phyloP scores from a whole-genome alignment of 1,140 invertebrate species.

The Drosophila punjabiensis region DNA sequence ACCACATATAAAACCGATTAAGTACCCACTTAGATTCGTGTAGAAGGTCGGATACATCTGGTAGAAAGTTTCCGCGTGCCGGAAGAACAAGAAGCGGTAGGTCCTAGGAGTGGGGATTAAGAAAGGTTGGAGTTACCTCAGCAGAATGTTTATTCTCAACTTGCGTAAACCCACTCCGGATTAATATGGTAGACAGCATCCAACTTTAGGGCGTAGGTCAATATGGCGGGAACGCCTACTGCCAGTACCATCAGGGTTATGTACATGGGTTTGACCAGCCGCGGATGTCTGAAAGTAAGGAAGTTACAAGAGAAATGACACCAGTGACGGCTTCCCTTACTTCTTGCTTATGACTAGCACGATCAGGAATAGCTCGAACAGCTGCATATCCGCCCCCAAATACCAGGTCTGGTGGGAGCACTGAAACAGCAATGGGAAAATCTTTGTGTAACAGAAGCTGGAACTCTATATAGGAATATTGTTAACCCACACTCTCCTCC shows the following conservation, averaged over 20 bases:
- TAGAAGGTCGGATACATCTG: slow-evolving; percentile 68
- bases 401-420: slow-evolving; percentile 92
- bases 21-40: slow-evolving; percentile 78
- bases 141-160: too few relatives aligned
- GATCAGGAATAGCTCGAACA: slow-evolving; percentile 88
- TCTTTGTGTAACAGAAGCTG: background rate
- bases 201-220: slow-evolving; percentile 85
- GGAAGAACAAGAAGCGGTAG: slow-evolving; percentile 75
- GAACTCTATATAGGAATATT: background rate
- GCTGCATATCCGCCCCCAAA: slow-evolving; percentile 90
- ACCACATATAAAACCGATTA: slow-evolving; percentile 67
- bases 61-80: slow-evolving; percentile 68
- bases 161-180: slow-evolving; percentile 84
- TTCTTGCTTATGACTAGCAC: slow-evolving; percentile 85
- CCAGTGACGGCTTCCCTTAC: slow-evolving; percentile 8
- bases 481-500: slow-evolving; percentile 67
- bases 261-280: slow-evolving; percentile 66
- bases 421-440: slow-evolving; percentile 68
- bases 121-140: background rate
- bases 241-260: slow-evolving; percentile 66
- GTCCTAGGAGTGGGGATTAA: slow-evolving; percentile 42
- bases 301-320: background rate
- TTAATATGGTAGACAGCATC: slow-evolving; percentile 86
- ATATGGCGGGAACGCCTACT: slow-evolving; percentile 82
- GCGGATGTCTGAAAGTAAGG: slow-evolving; percentile 68